Conservation (phyloP, 2,113 vertebrate genomes). For the Theropithecus gelada region DNA sequence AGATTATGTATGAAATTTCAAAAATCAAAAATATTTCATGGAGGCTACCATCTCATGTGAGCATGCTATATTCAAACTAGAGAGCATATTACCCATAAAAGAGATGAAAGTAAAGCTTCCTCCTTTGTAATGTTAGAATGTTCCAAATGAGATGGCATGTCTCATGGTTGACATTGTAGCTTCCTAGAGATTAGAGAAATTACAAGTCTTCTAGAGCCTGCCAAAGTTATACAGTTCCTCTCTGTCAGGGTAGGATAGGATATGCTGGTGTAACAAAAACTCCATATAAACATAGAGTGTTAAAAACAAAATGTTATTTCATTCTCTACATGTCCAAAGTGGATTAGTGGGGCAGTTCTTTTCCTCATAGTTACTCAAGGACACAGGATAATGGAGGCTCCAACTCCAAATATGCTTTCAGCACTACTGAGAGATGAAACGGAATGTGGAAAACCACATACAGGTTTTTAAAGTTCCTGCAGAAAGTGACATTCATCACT, state of each 20-base stretch:
- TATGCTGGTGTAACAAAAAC: constrained; percentile 45
- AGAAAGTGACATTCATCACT: not conserved
- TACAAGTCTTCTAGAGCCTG: constrained; percentile 19
- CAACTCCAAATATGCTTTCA: not conserved
- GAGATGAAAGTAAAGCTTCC: constrained; percentile 48
- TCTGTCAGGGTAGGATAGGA: constrained; percentile 5
- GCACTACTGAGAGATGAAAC: not conserved
- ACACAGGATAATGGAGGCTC: not conserved
- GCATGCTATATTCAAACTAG: not conserved
- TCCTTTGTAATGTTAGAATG: constrained; percentile 24
- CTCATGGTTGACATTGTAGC: constrained; percentile 27
- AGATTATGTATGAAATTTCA: constrained; percentile 43
- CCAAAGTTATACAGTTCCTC: constrained; percentile 29
- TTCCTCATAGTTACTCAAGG: not conserved
- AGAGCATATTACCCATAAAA: constrained; percentile 13
- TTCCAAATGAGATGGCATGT: constrained; percentile 37
- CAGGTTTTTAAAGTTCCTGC: not conserved
- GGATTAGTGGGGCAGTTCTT: not conserved
- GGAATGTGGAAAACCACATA: not conserved
- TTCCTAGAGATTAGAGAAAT: constrained; percentile 41
- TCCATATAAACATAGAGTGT: not conserved
- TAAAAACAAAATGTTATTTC: not conserved
- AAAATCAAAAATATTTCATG: constrained; percentile 2
- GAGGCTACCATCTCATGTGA: not conserved
- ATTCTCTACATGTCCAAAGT: not conserved